These are phyloP conservation scores for Uloborus diversus DNA, from an alignment of 1,140 invertebrate species.

Conservation along the genomic window DNA sequence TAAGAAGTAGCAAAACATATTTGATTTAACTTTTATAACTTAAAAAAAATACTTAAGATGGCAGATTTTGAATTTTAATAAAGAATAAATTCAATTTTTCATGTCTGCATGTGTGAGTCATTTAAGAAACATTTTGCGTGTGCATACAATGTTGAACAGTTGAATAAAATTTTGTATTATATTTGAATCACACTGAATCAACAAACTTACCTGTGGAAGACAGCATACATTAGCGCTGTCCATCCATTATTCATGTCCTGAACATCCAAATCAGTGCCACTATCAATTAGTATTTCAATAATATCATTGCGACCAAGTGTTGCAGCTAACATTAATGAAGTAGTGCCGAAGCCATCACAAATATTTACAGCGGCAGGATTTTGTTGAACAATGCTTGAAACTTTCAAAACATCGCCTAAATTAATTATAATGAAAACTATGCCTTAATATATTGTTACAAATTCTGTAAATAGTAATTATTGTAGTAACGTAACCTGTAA, in stretches of 20 bases:
- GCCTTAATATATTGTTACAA: too few relatives aligned
- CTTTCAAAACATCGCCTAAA: conserved; percentile 15
- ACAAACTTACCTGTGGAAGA: conserved; percentile 65
- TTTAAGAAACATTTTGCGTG: too few relatives aligned
- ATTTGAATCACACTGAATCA: too few relatives aligned
- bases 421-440: too few relatives aligned
- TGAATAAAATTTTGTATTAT: too few relatives aligned
- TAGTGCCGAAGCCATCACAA: conserved; percentile 69
- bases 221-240: conserved; percentile 96
- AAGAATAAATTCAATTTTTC: background rate
- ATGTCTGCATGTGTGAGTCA: too few relatives aligned
- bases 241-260: conserved; percentile 92
- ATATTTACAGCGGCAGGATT: conserved; percentile 7
- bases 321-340: conserved; percentile 96
- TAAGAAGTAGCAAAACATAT: too few relatives aligned
- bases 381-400: conserved; percentile 13
- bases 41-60: background rate
- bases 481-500: too few relatives aligned
- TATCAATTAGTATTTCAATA: conserved; percentile 86
- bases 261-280: conserved; percentile 94
- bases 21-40: too few relatives aligned
- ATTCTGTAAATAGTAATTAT: too few relatives aligned
- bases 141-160: too few relatives aligned
- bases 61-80: background rate
- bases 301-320: conserved; percentile 94